phyloP scores from a whole-genome alignment of 2,797 vertebrate species.

The Perodicticus potto region DNA sequence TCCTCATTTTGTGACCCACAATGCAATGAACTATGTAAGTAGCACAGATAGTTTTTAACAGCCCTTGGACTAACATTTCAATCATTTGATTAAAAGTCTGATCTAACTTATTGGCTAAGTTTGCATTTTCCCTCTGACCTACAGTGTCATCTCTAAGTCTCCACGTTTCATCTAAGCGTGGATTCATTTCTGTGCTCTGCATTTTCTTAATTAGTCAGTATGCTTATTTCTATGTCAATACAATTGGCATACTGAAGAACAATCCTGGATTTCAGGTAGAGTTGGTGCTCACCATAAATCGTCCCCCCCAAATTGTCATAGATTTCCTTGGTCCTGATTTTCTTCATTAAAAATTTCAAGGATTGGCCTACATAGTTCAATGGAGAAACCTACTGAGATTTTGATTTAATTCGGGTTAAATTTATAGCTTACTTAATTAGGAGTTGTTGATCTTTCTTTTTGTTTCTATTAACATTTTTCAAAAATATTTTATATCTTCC shows the following conservation, averaged over 20 bases:
- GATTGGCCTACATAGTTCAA: neutral
- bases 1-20: neutral
- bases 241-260: neutral
- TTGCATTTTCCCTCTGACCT: neutral
- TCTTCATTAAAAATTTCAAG: slow-evolving; percentile 15
- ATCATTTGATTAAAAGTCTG: neutral
- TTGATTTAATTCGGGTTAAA: neutral
- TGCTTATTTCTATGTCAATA: neutral
- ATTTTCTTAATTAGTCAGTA: neutral
- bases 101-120: neutral
- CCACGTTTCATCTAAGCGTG: neutral
- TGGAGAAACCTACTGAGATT: neutral
- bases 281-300: neutral
- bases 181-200: neutral
- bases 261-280: neutral
- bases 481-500: slow-evolving; percentile 1
- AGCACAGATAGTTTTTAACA: neutral
- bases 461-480: neutral
- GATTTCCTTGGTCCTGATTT: neutral
- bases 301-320: neutral
- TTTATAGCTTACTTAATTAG: neutral
- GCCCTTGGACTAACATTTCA: neutral
- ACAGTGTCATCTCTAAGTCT: neutral
- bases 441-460: neutral
- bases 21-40: neutral